Base-by-base conservation (phyloP, 2,797 vertebrate species). In the Catamblyrhynchus diadema region DNA sequence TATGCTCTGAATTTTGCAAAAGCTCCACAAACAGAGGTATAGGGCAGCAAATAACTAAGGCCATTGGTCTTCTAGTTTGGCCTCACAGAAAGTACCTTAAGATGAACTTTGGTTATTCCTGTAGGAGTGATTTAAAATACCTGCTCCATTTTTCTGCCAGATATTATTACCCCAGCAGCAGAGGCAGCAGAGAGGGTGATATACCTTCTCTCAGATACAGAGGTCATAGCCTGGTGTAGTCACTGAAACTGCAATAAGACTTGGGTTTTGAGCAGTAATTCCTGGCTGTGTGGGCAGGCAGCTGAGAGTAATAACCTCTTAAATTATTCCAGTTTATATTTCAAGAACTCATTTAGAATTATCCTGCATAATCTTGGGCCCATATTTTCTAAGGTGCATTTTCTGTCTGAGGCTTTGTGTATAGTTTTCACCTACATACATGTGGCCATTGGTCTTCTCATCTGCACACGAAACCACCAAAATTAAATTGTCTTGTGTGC, bases 261-360 rank as follows among this genome's bases (percentile, higher is more conserved):
- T 85, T 60, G 25, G 30, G 35, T 91, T 89, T 93, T 28, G 57
- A 61, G 80, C 65, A 75, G 85, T 94, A 90, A 90, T 32, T 96
- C 50, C 79, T 81, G 82, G 20, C 42, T 81, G 67, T 83, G 79
- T 91, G 69, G 87, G 69, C 75, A 90, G 89, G 82, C 54, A 91
- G 45, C 35, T 85, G 50, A 95, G 78, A 94, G 62, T 75, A 93
- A 94, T 78, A 90, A 90, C 72, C 69, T 80, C 85, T 72, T 90
- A 93, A 94, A 93, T 94, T 88, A 88, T 83, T 81, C 61, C 48
- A 74, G n/a, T 0, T 4, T 65, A 83, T 39, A 50, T 33, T 78
- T 65, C 42, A 94, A 71, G 42, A 95, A 72, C 48, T 88, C 61
- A 47, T 83, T 86, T 81, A 54, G 57, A 90, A 41, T 21, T 47